phyloP scores from a whole-genome alignment of 2,797 vertebrate species.

The Oreochromis mossambicus region DNA sequence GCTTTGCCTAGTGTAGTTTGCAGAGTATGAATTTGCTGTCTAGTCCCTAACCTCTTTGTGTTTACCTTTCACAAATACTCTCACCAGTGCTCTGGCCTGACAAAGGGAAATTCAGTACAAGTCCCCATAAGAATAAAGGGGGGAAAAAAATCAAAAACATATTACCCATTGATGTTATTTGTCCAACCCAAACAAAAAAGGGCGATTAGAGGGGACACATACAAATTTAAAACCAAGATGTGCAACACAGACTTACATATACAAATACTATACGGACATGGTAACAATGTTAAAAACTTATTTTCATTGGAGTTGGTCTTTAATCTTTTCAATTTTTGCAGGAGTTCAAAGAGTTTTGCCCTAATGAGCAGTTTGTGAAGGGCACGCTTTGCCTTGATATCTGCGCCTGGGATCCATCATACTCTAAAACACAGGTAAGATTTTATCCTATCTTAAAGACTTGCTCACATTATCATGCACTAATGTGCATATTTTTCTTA shows the following conservation, averaged over 20 bases:
- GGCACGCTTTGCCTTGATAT: slow-evolving; percentile 88
- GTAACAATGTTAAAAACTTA: neutral
- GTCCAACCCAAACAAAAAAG: neutral
- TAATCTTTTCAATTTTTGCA: slow-evolving; percentile 36
- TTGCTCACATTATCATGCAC: neutral
- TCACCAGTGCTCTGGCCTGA: neutral
- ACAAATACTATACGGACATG: neutral
- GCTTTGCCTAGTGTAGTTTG: neutral
- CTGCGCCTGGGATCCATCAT: slow-evolving; percentile 92
- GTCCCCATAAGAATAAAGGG: neutral
- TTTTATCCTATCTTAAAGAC: neutral
- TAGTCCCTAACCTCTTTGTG: neutral
- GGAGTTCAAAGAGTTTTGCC: slow-evolving; percentile 96
- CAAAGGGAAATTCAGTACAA: neutral
- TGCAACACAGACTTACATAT: neutral
- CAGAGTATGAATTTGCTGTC: neutral
- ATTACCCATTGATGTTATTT: neutral
- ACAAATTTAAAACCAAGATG: neutral
- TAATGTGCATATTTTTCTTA: neutral
- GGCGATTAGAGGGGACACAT: neutral
- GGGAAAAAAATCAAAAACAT: accelerated
- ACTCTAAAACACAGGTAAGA: slow-evolving; percentile 95
- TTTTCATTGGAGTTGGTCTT: neutral
- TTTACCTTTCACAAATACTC: neutral
- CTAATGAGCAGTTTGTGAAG: slow-evolving; percentile 92